Conservation (phyloP, 2,113 vertebrate genomes). For the Epinephelus cyanopodus region DNA sequence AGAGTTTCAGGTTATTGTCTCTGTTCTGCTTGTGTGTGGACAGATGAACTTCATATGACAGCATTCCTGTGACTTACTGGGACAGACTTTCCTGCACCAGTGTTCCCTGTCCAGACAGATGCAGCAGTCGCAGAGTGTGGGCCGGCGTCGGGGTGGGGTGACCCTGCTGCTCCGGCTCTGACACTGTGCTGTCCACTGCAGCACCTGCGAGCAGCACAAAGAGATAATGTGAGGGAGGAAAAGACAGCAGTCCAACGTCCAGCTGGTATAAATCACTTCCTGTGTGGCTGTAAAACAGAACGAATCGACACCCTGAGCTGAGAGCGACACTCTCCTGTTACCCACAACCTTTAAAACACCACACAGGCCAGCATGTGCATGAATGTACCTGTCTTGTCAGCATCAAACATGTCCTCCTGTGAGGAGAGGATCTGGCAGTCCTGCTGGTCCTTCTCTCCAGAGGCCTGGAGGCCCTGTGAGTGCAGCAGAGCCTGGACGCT, state of each 20-base stretch:
- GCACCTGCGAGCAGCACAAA: conserved; percentile 56
- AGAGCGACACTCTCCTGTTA: no score
- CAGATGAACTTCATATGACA: background rate
- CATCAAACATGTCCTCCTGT: conserved; percentile 93
- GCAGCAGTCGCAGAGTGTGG: conserved; percentile 88
- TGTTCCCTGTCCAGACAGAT: conserved; percentile 91
- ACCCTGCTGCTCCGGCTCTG: conserved; percentile 80
- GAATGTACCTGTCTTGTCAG: conserved; percentile 69
- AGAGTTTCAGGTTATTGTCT: background rate
- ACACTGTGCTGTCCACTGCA: conserved; percentile 81
- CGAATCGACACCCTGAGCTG: background rate
- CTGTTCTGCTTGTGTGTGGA: background rate
- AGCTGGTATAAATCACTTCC: background rate
- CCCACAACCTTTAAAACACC: no score
- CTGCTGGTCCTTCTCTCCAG: conserved; percentile 55
- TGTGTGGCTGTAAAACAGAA: background rate
- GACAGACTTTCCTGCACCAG: conserved; percentile 87
- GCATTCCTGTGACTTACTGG: conserved; percentile 82
- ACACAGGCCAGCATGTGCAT: no score
- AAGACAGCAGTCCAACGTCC: background rate
- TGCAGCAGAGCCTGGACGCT: conserved; percentile 75
- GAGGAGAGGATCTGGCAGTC: conserved; percentile 87
- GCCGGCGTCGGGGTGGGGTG: conserved; percentile 85
- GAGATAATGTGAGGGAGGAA: background rate
- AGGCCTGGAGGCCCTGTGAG: conserved; percentile 70